phyloP scores from a whole-genome alignment of 1,140 invertebrate species.

The Phthorimaea operculella region DNA sequence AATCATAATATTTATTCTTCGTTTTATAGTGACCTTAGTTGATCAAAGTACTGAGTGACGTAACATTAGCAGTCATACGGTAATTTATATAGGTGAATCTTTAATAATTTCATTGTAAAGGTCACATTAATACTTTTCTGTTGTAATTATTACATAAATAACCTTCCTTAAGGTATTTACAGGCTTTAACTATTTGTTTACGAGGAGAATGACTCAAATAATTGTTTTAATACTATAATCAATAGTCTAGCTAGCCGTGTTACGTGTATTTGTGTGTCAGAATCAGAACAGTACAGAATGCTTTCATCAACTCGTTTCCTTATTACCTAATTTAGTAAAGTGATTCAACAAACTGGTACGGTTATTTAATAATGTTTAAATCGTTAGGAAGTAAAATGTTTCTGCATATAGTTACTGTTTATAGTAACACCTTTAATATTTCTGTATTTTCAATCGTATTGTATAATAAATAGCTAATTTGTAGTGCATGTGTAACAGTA shows the following conservation, averaged over 20 bases:
- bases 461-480: not conserved
- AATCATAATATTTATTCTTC: slow-evolving; percentile 69
- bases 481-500: not conserved
- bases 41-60: slow-evolving; percentile 67
- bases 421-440: too few relatives aligned
- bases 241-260: too few relatives aligned
- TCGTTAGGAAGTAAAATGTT: not conserved
- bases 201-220: too few relatives aligned
- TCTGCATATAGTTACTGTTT: too few relatives aligned
- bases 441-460: too few relatives aligned
- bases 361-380: not conserved
- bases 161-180: not conserved
- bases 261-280: too few relatives aligned
- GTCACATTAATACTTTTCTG: not conserved
- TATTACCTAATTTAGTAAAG: not conserved
- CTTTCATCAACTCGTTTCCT: not conserved
- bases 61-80: slow-evolving; percentile 24
- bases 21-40: slow-evolving; percentile 65
- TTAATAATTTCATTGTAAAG: not conserved
- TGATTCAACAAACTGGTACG: not conserved
- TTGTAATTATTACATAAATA: not conserved
- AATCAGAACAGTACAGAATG: too few relatives aligned
- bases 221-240: too few relatives aligned
- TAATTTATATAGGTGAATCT: too few relatives aligned
- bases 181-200: slow-evolving; percentile 2